These are phyloP conservation scores for Gambusia affinis DNA, from an alignment of 2,113 vertebrate species.

Conservation along the genomic window DNA sequence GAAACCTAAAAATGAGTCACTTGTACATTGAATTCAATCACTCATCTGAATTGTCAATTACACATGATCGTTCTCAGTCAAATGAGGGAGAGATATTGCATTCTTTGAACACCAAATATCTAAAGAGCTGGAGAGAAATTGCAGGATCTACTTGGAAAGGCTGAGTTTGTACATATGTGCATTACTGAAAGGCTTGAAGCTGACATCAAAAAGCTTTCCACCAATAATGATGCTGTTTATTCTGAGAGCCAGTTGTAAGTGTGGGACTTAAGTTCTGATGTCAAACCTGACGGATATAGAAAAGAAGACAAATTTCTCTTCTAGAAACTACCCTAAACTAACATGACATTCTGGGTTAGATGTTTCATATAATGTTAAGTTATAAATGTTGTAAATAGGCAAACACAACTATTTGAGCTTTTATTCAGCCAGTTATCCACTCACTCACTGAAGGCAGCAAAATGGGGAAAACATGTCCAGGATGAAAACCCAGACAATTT, in stretches of 20 bases:
- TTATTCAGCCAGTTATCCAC: too few relatives aligned
- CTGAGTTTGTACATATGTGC: not conserved
- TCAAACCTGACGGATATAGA: not conserved
- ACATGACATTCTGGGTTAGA: too few relatives aligned
- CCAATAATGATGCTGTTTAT: not conserved
- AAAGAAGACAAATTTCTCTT: too few relatives aligned
- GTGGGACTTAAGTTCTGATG: not conserved
- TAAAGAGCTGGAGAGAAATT: not conserved
- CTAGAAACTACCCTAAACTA: too few relatives aligned
- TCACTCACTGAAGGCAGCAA: too few relatives aligned
- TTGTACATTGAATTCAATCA: not conserved
- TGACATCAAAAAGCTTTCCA: not conserved
- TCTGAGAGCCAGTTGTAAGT: not conserved
- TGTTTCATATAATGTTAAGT: too few relatives aligned
- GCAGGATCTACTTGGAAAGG: not conserved
- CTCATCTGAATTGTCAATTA: not conserved
- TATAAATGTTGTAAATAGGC: too few relatives aligned
- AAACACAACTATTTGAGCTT: too few relatives aligned
- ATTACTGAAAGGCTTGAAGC: not conserved
- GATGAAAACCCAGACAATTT: too few relatives aligned
- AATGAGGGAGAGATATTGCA: not conserved
- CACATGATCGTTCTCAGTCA: not conserved
- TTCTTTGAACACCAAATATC: not conserved
- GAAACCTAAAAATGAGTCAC: not conserved
- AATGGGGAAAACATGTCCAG: too few relatives aligned